Conservation (phyloP, 2,113 vertebrate species). For the Aptenodytes patagonicus region DNA sequence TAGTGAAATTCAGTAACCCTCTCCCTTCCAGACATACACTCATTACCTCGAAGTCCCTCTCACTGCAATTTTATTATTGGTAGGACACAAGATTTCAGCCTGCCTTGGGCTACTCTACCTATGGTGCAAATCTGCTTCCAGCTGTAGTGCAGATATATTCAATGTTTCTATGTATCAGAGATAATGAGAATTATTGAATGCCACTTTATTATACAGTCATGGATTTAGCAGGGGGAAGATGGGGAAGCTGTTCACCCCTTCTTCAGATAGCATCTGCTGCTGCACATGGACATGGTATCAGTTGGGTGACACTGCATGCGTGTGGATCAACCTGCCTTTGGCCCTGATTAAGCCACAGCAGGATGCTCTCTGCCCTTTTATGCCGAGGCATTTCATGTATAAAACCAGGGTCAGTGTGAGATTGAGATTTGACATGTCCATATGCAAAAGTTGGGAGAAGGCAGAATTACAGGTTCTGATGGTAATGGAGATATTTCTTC, state of each 20-base stretch:
- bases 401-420: not conserved
- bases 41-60: not conserved
- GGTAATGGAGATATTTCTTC: not conserved
- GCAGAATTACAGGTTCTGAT: not conserved
- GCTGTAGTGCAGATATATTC: not conserved
- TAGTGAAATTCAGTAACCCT: not conserved
- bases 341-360: not conserved
- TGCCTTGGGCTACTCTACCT: not conserved
- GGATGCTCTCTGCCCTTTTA: not conserved
- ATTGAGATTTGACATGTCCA: not conserved
- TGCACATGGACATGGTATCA: not conserved
- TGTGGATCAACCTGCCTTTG: not conserved
- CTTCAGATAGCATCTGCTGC: not conserved
- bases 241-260: not conserved
- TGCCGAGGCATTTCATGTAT: not conserved
- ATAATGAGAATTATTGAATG: not conserved
- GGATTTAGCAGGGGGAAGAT: not conserved
- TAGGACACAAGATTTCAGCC: not conserved
- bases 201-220: not conserved
- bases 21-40: not conserved
- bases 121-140: not conserved
- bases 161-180: not conserved
- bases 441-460: not conserved
- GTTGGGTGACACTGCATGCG: not conserved
- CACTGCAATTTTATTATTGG: not conserved